Conservation (phyloP, 2,113 vertebrate genomes). For the Xenopus borealis region DNA sequence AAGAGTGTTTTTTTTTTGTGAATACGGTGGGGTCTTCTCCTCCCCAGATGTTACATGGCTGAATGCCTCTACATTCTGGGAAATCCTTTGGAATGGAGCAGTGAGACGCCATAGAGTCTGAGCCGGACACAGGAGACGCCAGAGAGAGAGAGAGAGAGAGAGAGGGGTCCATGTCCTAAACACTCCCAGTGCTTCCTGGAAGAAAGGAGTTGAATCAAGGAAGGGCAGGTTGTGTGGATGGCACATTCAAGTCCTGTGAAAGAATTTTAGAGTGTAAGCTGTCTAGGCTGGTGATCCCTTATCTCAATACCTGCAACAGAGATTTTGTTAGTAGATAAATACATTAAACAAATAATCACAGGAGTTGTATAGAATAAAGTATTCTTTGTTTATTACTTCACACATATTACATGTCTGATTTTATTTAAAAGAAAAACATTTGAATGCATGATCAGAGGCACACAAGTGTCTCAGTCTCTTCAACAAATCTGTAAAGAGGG, state of each 20-base stretch:
- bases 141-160: constrained; percentile 25
- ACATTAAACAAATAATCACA: too few species aligned
- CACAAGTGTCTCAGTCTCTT: too few species aligned
- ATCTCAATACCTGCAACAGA: background rate
- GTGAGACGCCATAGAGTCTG: constrained; percentile 40
- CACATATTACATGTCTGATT: too few species aligned
- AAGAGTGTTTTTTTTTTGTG: background rate
- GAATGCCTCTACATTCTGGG: constrained; percentile 40
- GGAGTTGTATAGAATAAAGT: too few species aligned
- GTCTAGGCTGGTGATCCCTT: background rate
- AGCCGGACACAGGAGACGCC: constrained; percentile 42
- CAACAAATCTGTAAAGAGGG: too few species aligned
- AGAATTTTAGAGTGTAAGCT: constrained; percentile 13
- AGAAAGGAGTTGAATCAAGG: constrained; percentile 18
- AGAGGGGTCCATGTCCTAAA: constrained; percentile 36
- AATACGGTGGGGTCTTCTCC: constrained; percentile 1
- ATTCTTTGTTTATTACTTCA: too few species aligned
- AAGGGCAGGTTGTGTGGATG: background rate
- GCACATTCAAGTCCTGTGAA: constrained; percentile 10
- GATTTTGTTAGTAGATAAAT: too few species aligned
- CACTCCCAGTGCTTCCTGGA: constrained; percentile 40
- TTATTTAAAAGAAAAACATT: too few species aligned
- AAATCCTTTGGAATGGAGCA: constrained; percentile 39
- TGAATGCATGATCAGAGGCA: too few species aligned
- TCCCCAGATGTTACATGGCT: constrained; percentile 31